Base-by-base conservation (phyloP, 2,113 vertebrate genomes). In the Pyxicephalus adspersus region DNA sequence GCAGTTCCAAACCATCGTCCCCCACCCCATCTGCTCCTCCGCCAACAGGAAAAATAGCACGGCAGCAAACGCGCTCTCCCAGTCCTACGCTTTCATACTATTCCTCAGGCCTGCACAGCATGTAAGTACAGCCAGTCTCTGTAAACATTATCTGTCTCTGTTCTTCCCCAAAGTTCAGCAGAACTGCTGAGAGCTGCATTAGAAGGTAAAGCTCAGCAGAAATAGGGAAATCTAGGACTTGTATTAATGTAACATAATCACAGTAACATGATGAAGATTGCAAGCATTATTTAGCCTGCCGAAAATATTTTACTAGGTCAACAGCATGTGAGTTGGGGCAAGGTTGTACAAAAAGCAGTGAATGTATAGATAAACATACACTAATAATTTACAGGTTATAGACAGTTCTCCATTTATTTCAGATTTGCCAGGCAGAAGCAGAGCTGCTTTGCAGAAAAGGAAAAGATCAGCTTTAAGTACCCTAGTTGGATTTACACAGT, bases 81-180 rank as follows among this genome's bases (percentile, higher is more conserved):
- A 99, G 97, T 90, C 98, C 98, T 28, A 98, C 97, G 6, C 91
- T 99, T 63, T 99, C 98, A 65, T 99, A 98, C 86, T 99, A 99
- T 83, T 99, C 98, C 1, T 99, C 98, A 29, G 98, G 97, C 77
- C 94, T 99, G 73, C 97, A 98, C 87, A 97, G 87, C 92, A 96
- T 98, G 98, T 98, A 94, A 92, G 97, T 92, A 74, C 45, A 8
- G 25, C 65, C 15, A 11, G 77, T 61, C 22, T 70, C 51, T 58
- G 45, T 31, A 72, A 55, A 72, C 70, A 55, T 9, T 38, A 13
- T 45, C 31, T 13, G 61, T 22, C 20, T 64, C 58, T 61, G 9
- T 22, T 64, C 20, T 34, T 45, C 15, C 5, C 31, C 9, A 20
- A 34, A 45, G 34, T n/a, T 22, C 34, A 22, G 28, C 28, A 7